Conservation (phyloP, 1,140 invertebrate genomes). For the Drosophila subpulchrella region DNA sequence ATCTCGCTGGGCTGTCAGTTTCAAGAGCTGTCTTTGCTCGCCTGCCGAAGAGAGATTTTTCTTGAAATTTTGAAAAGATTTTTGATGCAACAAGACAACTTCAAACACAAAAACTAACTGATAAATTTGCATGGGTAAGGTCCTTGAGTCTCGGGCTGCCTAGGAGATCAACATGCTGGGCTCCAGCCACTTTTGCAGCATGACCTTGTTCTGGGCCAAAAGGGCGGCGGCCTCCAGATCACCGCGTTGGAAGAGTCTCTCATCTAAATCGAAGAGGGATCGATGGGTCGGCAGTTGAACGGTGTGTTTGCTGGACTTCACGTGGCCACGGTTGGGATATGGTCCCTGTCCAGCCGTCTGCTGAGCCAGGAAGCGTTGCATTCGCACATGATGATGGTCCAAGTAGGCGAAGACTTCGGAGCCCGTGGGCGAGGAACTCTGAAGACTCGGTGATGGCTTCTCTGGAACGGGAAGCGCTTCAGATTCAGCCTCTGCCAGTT, state of each 20-base stretch:
- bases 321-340: slow-evolving; percentile 14
- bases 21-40: too few species aligned
- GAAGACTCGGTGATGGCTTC: not conserved
- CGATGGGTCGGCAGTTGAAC: slow-evolving; percentile 12
- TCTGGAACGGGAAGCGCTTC: not conserved
- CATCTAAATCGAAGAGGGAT: slow-evolving; percentile 33
- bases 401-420: slow-evolving; percentile 43
- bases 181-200: slow-evolving; percentile 57
- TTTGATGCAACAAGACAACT: slow-evolving; percentile 9
- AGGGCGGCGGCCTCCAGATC: slow-evolving; percentile 52
- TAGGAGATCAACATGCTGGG: slow-evolving; percentile 46
- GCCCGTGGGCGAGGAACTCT: not conserved
- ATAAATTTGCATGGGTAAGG: slow-evolving; percentile 13
- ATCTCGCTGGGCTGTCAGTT: not conserved
- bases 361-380: slow-evolving; percentile 35
- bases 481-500: not conserved
- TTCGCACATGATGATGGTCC: slow-evolving; percentile 37
- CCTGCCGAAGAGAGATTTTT: not conserved
- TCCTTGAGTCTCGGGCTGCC: not conserved
- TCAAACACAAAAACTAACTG: slow-evolving; percentile 25
- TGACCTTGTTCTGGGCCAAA: slow-evolving; percentile 55
- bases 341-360: slow-evolving; percentile 16
- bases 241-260: slow-evolving; percentile 36
- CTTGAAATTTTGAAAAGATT: not conserved
- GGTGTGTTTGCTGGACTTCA: not conserved